These are phyloP conservation scores for Lutjanus argentimaculatus DNA, from an alignment of 2,797 vertebrate genomes.

Conservation along the genomic window DNA sequence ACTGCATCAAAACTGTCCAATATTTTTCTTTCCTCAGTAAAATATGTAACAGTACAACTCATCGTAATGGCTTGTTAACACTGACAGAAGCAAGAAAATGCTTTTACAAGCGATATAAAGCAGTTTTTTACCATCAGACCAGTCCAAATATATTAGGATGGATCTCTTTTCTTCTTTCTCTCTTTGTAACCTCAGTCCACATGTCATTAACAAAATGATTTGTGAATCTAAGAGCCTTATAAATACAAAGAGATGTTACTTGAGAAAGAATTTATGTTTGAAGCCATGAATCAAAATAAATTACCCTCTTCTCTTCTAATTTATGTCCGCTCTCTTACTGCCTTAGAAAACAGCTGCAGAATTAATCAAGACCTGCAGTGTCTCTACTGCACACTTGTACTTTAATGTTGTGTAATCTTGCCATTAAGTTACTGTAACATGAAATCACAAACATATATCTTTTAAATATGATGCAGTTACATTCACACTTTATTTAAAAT, in stretches of 20 bases:
- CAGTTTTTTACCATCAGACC: constrained; percentile 89
- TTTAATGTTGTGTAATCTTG: not conserved
- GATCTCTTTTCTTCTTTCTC: constrained; percentile 71
- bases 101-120: constrained; percentile 92
- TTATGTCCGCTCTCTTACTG: constrained; percentile 13
- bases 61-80: constrained; percentile 92
- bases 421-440: not conserved
- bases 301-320: not conserved
- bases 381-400: not conserved
- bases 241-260: constrained; percentile 66
- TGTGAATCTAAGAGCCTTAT: constrained; percentile 81
- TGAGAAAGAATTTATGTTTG: constrained; percentile 61
- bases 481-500: not conserved
- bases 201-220: constrained; percentile 91
- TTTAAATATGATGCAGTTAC: not conserved
- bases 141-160: constrained; percentile 88
- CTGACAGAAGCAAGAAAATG: constrained; percentile 88
- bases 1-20: constrained; percentile 59
- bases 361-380: constrained; percentile 9
- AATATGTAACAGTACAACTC: constrained; percentile 83
- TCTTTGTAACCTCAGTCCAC: constrained; percentile 59
- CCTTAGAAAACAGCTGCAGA: constrained; percentile 12
- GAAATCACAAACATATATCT: not conserved
- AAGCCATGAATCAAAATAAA: not conserved
- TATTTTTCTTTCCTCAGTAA: constrained; percentile 67